Conservation (phyloP, 2,888 invertebrate genomes). For the Lysandra bellargus region DNA sequence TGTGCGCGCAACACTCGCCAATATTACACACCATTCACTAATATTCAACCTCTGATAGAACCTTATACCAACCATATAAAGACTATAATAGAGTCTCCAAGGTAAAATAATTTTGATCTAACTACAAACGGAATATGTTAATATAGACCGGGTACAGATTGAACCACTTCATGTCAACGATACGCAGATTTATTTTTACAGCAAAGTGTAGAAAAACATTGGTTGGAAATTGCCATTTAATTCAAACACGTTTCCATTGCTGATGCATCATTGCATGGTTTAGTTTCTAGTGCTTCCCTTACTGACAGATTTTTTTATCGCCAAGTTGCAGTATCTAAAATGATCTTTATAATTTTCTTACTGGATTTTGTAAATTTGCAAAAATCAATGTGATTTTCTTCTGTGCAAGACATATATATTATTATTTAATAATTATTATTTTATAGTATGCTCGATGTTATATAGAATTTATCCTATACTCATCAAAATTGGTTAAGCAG, state of each 20-base stretch:
- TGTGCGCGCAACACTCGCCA: conserved; percentile 57
- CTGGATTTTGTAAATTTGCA: no score
- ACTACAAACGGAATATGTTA: conserved; percentile 62
- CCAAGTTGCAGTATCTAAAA: no score
- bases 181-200: conserved; percentile 41
- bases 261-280: not conserved
- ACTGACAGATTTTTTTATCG: not conserved
- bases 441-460: no score
- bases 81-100: not conserved
- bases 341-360: no score
- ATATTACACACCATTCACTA: conserved; percentile 50
- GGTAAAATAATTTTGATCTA: not conserved
- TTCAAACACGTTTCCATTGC: not conserved
- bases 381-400: not conserved
- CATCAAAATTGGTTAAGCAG: no score
- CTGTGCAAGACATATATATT: not conserved
- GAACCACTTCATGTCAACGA: conserved; percentile 66
- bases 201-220: conserved; percentile 14
- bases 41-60: not conserved
- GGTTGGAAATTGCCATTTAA: not conserved
- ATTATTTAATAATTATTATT: no score
- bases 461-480: no score
- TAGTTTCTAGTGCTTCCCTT: not conserved
- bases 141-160: conserved; percentile 51
- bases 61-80: not conserved